Evolutionary conservation across 2,888 invertebrate genomes (phyloP).

Genomic region (Platynereis dumerilii): DNA sequence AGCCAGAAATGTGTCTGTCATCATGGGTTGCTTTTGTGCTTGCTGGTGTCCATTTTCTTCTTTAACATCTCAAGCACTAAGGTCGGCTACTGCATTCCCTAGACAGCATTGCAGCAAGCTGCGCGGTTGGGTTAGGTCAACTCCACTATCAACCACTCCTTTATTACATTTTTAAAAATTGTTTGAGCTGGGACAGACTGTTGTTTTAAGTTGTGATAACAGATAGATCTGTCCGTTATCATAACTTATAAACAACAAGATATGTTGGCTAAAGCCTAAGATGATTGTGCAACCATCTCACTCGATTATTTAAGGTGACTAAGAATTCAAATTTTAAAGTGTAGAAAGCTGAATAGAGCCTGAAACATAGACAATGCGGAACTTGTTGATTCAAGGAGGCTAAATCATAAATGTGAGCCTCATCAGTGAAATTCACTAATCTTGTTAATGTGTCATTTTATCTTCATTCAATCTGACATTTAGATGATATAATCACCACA

Average conservation of each 20-base stretch:
- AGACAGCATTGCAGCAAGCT: conserved; percentile 46
- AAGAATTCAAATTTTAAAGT: too few relatives aligned
- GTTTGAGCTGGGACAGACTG: conserved; percentile 44
- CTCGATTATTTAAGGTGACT: too few relatives aligned
- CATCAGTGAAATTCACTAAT: too few relatives aligned
- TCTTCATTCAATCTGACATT: too few relatives aligned
- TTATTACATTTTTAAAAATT: conserved; percentile 51
- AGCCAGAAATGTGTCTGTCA: conserved; percentile 55
- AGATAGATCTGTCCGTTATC: too few relatives aligned
- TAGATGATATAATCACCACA: too few relatives aligned
- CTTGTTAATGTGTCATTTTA: too few relatives aligned
- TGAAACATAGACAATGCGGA: too few relatives aligned
- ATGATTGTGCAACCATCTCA: not conserved
- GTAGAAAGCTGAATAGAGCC: too few relatives aligned
- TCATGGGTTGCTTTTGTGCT: conserved; percentile 57
- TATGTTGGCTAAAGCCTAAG: not conserved
- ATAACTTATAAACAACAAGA: conserved; percentile 14
- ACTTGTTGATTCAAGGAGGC: too few relatives aligned
- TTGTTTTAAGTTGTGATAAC: conserved; percentile 14
- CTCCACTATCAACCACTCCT: conserved; percentile 53
- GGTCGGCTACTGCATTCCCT: conserved; percentile 51
- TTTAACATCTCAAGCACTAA: conserved; percentile 55
- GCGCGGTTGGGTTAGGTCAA: conserved; percentile 58
- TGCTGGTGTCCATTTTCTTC: conserved; percentile 60
- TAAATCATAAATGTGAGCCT: too few relatives aligned